Base-by-base conservation (phyloP, 92 coral and sea anemone species). In the Parazoanthus atlanticus region DNA sequence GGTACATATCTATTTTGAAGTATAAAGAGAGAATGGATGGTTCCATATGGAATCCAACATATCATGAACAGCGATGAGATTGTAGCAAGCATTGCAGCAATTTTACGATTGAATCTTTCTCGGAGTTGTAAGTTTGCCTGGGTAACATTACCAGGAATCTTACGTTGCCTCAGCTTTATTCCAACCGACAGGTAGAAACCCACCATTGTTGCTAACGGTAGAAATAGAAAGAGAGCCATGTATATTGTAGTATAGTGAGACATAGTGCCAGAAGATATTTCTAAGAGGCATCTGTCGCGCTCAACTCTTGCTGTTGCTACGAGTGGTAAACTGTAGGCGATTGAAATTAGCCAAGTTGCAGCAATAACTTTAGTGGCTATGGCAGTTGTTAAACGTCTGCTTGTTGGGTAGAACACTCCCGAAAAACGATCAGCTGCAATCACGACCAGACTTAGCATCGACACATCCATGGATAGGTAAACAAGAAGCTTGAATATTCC, bases 111-210 rank as follows among this genome's bases (percentile, higher is more conserved):
- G 40, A 36, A 52, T 38, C 30, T 76, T 8, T 76, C 80, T 25
- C 80, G 40, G 3, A 38, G 52, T 29, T 21, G 52, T 8, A 52
- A 29, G 54, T 76, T 25, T 0, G 52, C 80, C 28, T 76, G 40
- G 13, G 80, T 36, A 40, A 76, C 80, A n/a, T 76, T 43, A 21
- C 80, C 80, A 76, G 80, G 80, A 76, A 76, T 76, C n/a, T 16
- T 23, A 25, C 34, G 80, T 2, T 16, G 33, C n/a, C 56, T 76
- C 16, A 76, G 25, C 80, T 40, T 76, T 28, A 76, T 76, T 17
- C 56, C 80, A 36, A 76, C 23, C 16, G 80, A 38, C 30, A 40
- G 21, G 38, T 76, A 76, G 30, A 76, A 76, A 25, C 80, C 41
- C 30, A 19, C 80, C 52, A 76, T 76, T 21, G 54, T 11, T 17